Evolutionary conservation across 2,113 vertebrate genomes (phyloP), one percentile per base, ranked within the genome.

Genomic region (Dicrurus megarhynchus): DNA sequence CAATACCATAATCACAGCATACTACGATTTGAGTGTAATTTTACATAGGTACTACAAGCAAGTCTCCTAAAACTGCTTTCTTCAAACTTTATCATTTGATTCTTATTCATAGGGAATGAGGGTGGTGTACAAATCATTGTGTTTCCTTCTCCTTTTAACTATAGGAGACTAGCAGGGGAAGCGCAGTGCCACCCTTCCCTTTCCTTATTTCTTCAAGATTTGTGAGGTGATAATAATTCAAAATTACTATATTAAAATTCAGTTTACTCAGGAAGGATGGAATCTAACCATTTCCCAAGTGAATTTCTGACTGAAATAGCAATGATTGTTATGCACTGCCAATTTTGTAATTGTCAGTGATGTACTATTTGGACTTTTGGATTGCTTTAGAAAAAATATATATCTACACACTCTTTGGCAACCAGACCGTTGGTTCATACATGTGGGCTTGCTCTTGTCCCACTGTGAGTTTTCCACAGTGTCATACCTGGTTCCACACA

Each of bases 181-280:
- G 41, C 52, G 49, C 61, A 89, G 68, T 77, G 75, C 50, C 84
- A 82, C 87, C 70, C 85, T 96, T 96, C 82, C 78, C 46, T 83
- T 97, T 96, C 82, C 89, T 93, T 94, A 85, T 94, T 91, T 90
- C 63, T 90, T 73, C 55, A 80, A 88, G 82, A 90, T 95, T 78
- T 84, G 6, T 17, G 30, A 89, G 11, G 47, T 69, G 93, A 93
- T 83, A 93, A 41, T 64, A 79, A 94, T 77, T 91, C 33, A 74
- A 70, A 80, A 79, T 70, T 41, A 20, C 24, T 65, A 37, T 76
- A 42, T 83, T 57, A 93, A 71, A 85, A 82, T 90, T 93, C 61
- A 77, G 22, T 70, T 93, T 68, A 57, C 67, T 61, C 7, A 87
- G 19, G 33, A 32, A 82, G 16, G 46, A 89, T 78, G 23, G 23